Evolutionary conservation across 2,797 vertebrate genomes (phyloP), one percentile per base, ranked within the genome.

Genomic region (Hyperoplus lanceolatus): DNA sequence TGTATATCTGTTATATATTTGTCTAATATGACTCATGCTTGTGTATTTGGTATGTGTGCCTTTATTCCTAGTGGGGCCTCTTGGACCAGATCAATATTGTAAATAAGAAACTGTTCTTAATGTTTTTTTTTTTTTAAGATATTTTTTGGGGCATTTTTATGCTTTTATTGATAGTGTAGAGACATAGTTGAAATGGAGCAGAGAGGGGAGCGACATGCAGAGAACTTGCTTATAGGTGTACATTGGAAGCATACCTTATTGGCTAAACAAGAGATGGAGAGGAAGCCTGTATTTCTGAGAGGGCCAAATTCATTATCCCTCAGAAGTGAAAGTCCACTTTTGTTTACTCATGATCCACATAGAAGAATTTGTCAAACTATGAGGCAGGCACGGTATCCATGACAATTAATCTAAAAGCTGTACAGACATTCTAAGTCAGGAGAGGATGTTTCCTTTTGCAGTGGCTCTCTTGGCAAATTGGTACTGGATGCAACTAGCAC

Each of bases 241-340:
- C 73, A 45, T 85, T 87, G 83, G 61, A 88, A 62, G 77, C 53
- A 66, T 51, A 70, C 49, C 62, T 75, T 67, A 75, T 88, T 87
- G 77, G 78, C 80, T 76, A 42, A 81, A 81, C 73, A 87, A 76
- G 53, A 83, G 58, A 79, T 58, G 68, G 36, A 54, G 50, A 64
- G 50, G 69, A 43, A 48, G 62, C 21, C 18, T 57, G 21, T 43
- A 61, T 77, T 83, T 79, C 77, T 74, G 16, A 74, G 48, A 54
- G 55, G 79, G 82, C 64, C 74, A 66, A 38, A 78, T 80, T 56
- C 55, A 81, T 77, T 70, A 82, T 77, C 59, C 41, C 64, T 79
- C 63, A 73, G 74, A 82, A 77, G 42, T 74, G 54, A 64, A 64
- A 83, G 45, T 36, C 67, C 53, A 48, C 50, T 57, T 79, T 84